Evolutionary conservation across 2,888 invertebrate genomes (phyloP).

Genomic region (Drosophila fungiperda): DNA sequence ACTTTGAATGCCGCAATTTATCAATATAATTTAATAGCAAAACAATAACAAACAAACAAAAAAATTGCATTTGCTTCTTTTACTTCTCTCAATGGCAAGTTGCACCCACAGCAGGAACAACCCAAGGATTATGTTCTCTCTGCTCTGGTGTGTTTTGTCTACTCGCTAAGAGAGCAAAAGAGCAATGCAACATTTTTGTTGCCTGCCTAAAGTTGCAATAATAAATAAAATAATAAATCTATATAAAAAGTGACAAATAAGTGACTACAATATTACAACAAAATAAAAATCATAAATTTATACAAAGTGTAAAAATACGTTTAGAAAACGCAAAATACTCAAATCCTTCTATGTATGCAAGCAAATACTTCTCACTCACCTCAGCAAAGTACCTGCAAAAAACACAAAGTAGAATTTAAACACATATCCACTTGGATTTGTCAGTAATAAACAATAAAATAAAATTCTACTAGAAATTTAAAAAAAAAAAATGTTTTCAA

Average conservation of each 20-base stretch:
- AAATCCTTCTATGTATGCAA: background rate
- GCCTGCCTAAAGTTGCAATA: conserved; percentile 31
- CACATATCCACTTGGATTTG: conserved; percentile 12
- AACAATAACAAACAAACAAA: conserved; percentile 25
- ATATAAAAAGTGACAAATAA: conserved; percentile 4
- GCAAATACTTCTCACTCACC: conserved; percentile 62
- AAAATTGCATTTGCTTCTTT: conserved; percentile 54
- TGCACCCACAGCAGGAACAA: conserved; percentile 78
- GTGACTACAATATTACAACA: conserved; percentile 2
- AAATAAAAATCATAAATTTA: conserved; percentile 35
- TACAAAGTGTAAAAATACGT: conserved; percentile 33
- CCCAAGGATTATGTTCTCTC: conserved; percentile 85
- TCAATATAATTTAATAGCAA: conserved; percentile 29
- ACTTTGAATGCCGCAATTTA: conserved; percentile 16
- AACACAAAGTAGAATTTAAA: conserved; percentile 22
- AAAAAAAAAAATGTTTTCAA: background rate
- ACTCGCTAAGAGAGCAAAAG: conserved; percentile 19
- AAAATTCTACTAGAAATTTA: background rate
- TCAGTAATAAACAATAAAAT: conserved; percentile 10
- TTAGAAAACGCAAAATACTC: background rate
- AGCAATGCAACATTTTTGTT: conserved; percentile 45
- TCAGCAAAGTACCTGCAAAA: conserved; percentile 78
- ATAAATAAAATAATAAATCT: background rate
- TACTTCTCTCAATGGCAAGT: conserved; percentile 35
- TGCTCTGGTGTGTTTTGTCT: conserved; percentile 58